phyloP scores from a whole-genome alignment of 2,113 vertebrate species.

The Pyrgilauda ruficollis region DNA sequence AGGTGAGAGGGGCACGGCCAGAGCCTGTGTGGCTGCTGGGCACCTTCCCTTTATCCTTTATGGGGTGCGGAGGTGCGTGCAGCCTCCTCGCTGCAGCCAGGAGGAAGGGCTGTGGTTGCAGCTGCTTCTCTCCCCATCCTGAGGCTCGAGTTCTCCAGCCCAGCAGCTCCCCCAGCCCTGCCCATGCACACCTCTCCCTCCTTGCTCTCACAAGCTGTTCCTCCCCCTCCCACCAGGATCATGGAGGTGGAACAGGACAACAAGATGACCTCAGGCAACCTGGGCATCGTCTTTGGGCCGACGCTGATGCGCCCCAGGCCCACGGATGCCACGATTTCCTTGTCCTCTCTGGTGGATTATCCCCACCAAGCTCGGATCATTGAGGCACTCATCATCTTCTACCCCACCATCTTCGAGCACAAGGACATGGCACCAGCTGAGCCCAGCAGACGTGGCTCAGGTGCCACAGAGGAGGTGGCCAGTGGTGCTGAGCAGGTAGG shows the following conservation, averaged over 20 bases:
- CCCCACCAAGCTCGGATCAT: slow-evolving; percentile 93
- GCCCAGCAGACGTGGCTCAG: fast-evolving
- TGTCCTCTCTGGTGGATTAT: slow-evolving; percentile 96
- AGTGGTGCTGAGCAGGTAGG: not conserved
- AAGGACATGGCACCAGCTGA: not conserved
- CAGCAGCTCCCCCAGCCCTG: not conserved
- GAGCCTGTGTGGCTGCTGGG: fast-evolving
- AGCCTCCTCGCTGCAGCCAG: fast-evolving
- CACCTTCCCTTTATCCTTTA: not conserved
- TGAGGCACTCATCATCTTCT: slow-evolving; percentile 90
- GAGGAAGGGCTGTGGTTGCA: fast-evolving
- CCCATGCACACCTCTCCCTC: not conserved
- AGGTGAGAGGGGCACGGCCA: slow-evolving; percentile 69
- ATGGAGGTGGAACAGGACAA: slow-evolving; percentile 91
- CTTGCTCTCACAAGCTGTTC: not conserved
- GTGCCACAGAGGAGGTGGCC: not conserved
- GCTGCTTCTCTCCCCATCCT: fast-evolving
- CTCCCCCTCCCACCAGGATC: slow-evolving; percentile 75
- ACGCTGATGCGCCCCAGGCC: slow-evolving; percentile 92
- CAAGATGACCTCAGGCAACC: slow-evolving; percentile 93
- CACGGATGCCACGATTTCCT: slow-evolving; percentile 89
- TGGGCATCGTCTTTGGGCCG: slow-evolving; percentile 95
- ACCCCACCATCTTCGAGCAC: slow-evolving; percentile 78
- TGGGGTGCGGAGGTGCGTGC: fast-evolving
- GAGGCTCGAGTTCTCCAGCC: not conserved